Conservation (phyloP, 2,113 vertebrate species). For the Benitochromis conjunctus region DNA sequence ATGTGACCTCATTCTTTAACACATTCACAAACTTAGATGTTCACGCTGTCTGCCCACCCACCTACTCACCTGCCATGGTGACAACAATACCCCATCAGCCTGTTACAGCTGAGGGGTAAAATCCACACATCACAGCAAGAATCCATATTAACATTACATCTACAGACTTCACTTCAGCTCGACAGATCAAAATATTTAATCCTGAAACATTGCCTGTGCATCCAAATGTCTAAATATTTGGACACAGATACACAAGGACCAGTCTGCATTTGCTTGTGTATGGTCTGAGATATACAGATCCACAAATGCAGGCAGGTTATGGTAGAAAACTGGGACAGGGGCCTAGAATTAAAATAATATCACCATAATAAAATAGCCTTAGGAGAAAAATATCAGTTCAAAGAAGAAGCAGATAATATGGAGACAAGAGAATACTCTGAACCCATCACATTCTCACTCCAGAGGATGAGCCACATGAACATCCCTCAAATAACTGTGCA, state of each 20-base stretch:
- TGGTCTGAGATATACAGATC: not conserved
- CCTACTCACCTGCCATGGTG: not conserved
- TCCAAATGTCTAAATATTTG: not conserved
- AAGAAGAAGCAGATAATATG: not conserved
- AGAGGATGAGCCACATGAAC: no score
- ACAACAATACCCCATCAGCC: not conserved
- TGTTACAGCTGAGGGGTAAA: rapidly evolving
- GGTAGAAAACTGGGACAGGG: not conserved
- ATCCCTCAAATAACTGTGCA: no score
- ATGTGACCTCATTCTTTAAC: not conserved
- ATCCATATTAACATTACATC: not conserved
- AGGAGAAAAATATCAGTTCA: not conserved
- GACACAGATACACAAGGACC: not conserved
- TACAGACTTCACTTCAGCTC: not conserved
- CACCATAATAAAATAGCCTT: not conserved
- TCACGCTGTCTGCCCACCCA: not conserved
- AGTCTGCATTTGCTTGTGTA: not conserved
- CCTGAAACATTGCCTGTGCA: not conserved
- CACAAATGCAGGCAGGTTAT: not conserved
- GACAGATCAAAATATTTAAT: rapidly evolving
- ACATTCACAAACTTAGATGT: rapidly evolving
- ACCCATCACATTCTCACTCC: no score
- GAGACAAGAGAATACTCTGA: no score
- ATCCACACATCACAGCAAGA: not conserved
- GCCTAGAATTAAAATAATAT: not conserved